Evolutionary conservation across 2,113 vertebrate genomes (phyloP).

Genomic region (Grammomys surdaster): DNA sequence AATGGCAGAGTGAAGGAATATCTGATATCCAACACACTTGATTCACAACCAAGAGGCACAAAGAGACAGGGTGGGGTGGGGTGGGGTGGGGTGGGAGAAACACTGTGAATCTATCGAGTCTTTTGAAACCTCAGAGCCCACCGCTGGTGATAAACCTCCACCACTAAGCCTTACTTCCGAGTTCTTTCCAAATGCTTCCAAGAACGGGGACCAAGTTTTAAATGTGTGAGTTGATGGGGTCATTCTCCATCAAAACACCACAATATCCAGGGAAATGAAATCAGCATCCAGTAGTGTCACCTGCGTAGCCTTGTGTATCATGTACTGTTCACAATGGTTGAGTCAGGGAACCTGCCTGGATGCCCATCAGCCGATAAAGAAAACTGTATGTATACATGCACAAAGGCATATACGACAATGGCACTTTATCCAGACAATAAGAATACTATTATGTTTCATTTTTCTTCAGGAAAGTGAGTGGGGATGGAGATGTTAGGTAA

Average conservation of each 20-base stretch:
- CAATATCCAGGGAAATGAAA: not conserved
- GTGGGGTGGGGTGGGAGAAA: accelerated
- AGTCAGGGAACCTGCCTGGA: not conserved
- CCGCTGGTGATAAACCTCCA: not conserved
- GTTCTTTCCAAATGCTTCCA: not conserved
- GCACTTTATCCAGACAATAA: not conserved
- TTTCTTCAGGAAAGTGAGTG: not conserved
- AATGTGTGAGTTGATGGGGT: not conserved
- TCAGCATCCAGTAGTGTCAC: not conserved
- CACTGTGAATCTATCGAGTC: too few species aligned
- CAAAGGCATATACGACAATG: not conserved
- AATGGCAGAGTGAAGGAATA: not conserved
- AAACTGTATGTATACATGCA: too few species aligned
- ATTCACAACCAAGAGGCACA: not conserved
- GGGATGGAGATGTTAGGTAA: not conserved
- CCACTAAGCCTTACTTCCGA: not conserved
- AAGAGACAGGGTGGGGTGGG: too few species aligned
- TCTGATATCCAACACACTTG: not conserved
- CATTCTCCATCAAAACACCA: not conserved
- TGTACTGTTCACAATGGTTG: not conserved
- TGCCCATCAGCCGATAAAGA: not conserved
- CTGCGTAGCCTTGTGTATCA: not conserved
- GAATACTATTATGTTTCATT: not conserved
- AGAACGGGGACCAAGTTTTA: not conserved
- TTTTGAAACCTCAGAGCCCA: not conserved